phyloP scores from a whole-genome alignment of 1,140 invertebrate genomes.

The Cyclargus thomasi region DNA sequence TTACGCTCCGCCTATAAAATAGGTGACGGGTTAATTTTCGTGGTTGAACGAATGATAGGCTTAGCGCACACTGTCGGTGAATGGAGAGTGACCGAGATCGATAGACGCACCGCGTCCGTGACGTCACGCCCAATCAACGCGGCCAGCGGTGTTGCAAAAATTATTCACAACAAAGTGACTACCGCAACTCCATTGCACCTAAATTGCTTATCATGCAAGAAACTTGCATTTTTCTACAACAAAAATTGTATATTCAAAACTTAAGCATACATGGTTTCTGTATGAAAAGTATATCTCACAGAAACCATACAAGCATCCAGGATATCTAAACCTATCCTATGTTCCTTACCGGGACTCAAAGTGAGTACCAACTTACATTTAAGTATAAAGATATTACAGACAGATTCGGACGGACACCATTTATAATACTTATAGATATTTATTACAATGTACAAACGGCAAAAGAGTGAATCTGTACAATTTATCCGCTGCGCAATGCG shows the following conservation, averaged over 20 bases:
- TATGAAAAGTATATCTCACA: too few species aligned
- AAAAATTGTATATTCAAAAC: too few species aligned
- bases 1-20: background rate
- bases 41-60: slow-evolving; percentile 11
- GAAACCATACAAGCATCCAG: too few species aligned
- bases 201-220: background rate
- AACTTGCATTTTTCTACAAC: too few species aligned
- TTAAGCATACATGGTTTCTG: too few species aligned
- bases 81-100: slow-evolving; percentile 16
- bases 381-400: too few species aligned
- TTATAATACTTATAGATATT: too few species aligned
- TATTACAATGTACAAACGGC: slow-evolving; percentile 25
- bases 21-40: background rate
- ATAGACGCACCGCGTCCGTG: slow-evolving; percentile 18
- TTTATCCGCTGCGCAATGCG: slow-evolving; percentile 30
- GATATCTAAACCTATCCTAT: too few species aligned
- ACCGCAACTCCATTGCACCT: slow-evolving; percentile 16
- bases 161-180: slow-evolving; percentile 19
- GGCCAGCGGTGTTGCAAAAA: background rate
- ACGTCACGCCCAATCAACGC: slow-evolving; percentile 23
- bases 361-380: too few species aligned
- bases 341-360: too few species aligned
- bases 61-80: background rate
- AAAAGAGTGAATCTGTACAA: slow-evolving; percentile 22
- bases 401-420: too few species aligned